phyloP scores from a whole-genome alignment of 1,140 invertebrate genomes.

The Chionoecetes opilio region DNA sequence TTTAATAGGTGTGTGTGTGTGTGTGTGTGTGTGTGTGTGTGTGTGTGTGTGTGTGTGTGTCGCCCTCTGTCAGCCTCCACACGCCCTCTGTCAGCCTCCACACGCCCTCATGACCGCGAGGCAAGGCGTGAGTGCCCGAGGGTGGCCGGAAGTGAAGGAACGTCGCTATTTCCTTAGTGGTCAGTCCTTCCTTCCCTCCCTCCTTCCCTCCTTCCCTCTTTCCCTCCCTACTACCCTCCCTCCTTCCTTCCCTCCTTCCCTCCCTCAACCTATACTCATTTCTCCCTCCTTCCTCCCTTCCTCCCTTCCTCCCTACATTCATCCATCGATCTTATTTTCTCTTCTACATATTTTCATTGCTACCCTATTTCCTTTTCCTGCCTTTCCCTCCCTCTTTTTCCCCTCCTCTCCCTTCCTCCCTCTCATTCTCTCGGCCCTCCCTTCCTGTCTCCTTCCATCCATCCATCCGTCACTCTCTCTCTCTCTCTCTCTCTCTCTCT shows the following conservation, averaged over 20 bases:
- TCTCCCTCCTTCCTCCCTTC: neutral
- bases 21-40: too few species aligned
- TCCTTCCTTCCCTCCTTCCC: neutral
- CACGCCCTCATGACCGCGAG: neutral
- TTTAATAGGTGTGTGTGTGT: neutral
- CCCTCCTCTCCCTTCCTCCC: neutral
- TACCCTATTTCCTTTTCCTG: neutral
- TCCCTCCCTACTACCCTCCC: too few species aligned
- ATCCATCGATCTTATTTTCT: neutral
- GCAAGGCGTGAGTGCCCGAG: conserved; percentile 3
- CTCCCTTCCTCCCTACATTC: neutral
- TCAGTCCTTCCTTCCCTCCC: neutral
- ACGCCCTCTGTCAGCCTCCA: neutral
- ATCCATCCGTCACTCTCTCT: neutral
- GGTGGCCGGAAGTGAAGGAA: conserved; percentile 16
- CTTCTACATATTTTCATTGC: neutral
- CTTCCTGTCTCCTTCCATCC: too few species aligned
- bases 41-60: too few species aligned
- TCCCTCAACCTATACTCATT: neutral
- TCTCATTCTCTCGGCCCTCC: neutral
- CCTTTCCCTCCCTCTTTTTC: neutral
- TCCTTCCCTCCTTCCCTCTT: neutral
- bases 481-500: neutral
- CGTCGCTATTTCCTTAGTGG: conserved; percentile 15
- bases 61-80: neutral